Evolutionary conservation across 2,113 vertebrate genomes (phyloP).

Genomic region (Edolisoma coerulescens): DNA sequence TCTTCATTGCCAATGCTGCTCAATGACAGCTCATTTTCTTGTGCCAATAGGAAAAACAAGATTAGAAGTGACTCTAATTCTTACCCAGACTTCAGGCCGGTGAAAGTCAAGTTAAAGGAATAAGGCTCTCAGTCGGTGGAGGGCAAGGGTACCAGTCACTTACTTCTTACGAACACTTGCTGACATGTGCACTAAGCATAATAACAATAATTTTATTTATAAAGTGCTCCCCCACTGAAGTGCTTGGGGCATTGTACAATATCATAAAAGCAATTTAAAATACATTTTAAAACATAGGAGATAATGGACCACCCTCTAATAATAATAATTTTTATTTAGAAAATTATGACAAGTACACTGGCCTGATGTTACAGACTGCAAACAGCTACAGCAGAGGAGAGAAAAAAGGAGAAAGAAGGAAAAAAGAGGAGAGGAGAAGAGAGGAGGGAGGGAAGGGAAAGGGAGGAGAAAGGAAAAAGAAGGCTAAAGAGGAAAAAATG

Average conservation of each 20-base stretch:
- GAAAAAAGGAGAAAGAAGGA: accelerated
- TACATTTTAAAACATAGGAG: constrained; percentile 34
- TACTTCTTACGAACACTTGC: constrained; percentile 32
- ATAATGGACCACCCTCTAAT: constrained; percentile 29
- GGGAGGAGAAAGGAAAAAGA: not conserved
- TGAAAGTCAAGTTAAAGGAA: constrained; percentile 61
- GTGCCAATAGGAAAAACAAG: constrained; percentile 64
- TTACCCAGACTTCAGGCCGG: constrained; percentile 50
- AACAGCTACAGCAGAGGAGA: not conserved
- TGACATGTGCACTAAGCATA: constrained; percentile 57
- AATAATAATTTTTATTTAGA: constrained; percentile 25
- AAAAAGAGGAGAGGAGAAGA: accelerated
- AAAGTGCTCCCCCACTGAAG: constrained; percentile 30
- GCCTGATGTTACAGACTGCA: not conserved
- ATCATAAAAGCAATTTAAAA: constrained; percentile 45
- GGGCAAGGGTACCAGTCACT: constrained; percentile 63
- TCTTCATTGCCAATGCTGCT: constrained; percentile 32
- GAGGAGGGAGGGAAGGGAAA: accelerated
- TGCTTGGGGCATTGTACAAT: constrained; percentile 23
- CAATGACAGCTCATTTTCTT: constrained; percentile 68
- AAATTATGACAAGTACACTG: constrained; percentile 16
- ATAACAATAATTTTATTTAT: constrained; percentile 60
- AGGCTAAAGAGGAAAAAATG: not conserved
- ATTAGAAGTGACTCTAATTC: constrained; percentile 67
- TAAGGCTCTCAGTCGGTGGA: constrained; percentile 62